Base-by-base conservation (phyloP, 2,113 vertebrate species). In the Cromileptes altivelis region DNA sequence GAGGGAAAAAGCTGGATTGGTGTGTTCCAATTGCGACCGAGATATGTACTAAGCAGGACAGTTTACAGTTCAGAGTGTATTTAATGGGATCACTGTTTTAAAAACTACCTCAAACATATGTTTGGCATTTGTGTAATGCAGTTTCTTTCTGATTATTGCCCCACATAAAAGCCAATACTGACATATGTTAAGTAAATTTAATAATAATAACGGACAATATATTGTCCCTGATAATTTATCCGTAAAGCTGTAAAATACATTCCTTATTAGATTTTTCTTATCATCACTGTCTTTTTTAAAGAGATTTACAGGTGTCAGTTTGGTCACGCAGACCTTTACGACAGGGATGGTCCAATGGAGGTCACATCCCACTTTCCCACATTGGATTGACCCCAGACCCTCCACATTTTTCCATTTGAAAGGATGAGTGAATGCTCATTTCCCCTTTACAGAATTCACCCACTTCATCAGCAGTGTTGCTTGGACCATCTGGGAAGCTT, bases 401-500 rank as follows among this genome's bases (percentile, higher is more conserved):
- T 82, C 73, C 40, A 70, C 50, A 42, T 70, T 69, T 70, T 47
- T 64, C 12, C 58, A 61, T 78, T 77, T 78, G 53, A 84, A 80
- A 79, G 50, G 52, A 78, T 85, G 69, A 71, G 49, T 52, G 50
- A 63, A 63, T 65, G 78, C 79, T 89, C 56, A 89, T 88, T 85
- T 86, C 30, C 73, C 33, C 40, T 76, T 67, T 76, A 78, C 61
- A 76, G 69, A 45, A 45, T 68, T 86, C 74, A 47, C 47, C 68
- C 81, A 55, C 82, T 85, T 75, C 80, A 84, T 72, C 68, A 72
- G 80, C 17, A 62, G 70, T 57, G 78, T 56, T 56, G 75, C 73
- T 61, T 25, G 57, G 65, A 88, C 73, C 75, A 92, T 86, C 67
- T 81, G 86, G 74, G 76, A 78, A 61, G 73, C 89, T 87, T 88